Evolutionary conservation across 2,797 vertebrate genomes (phyloP), one percentile per base, ranked within the genome.

Genomic region (Amblyopsis hoosieri): DNA sequence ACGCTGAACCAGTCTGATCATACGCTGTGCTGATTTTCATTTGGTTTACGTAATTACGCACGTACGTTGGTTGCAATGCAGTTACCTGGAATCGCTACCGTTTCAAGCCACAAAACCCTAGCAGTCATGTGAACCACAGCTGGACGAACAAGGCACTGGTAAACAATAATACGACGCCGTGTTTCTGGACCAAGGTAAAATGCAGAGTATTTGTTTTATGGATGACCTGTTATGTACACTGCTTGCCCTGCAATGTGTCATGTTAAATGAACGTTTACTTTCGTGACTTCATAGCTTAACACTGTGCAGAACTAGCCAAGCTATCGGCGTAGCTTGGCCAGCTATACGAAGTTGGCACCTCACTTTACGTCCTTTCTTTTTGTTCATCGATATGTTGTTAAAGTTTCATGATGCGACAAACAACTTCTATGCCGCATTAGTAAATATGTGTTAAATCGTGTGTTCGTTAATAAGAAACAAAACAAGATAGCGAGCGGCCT

Each of bases 101-200:
- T 12, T 12, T 31, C 52, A 45, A 15, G 3, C 64, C 75, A 74
- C 69, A 67, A 61, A 54, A 65, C 7, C 7, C n/a, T 14, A 51
- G 13, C 49, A 48, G 90, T 90, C 87, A 88, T 91, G 88, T 85
- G 87, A 90, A 91, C 5, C 5, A 89, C 89, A 91, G 88, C 88
- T 90, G 89, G 79, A 66, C 74, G 85, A 75, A 79, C 80, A 57
- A 88, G 83, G 84, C 84, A 84, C 82, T 51, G 62, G 77, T 80
- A 76, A 83, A 89, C 83, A 87, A 85, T 81, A 79, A 72, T 69
- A 77, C 66, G 61, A 54, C 62, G 14, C 57, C 49, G 62, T 69
- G 19, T 84, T 64, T 82, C 42, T 60, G 45, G 17, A 70, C 57
- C 13, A 29, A 90, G 88, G 88, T 90, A 85, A 76, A 37, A 13